These are phyloP conservation scores for Astreopora myriophthalma DNA, from an alignment of 64 coral and sea anemone species.

Conservation along the genomic window DNA sequence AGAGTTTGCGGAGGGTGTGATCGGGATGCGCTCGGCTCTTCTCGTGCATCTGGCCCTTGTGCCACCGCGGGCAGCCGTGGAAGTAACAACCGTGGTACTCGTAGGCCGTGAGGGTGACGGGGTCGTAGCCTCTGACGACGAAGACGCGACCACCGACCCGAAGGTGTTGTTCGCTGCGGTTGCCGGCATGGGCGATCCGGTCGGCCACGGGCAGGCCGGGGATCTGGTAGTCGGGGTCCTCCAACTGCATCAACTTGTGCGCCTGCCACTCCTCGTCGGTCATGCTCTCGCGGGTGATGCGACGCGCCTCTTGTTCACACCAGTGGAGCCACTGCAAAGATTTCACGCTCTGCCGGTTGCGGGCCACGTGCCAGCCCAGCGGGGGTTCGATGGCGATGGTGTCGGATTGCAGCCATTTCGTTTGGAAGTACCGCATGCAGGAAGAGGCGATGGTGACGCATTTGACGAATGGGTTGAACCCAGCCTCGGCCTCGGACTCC, in stretches of 20 bases:
- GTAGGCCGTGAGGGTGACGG: neutral
- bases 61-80: neutral
- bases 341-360: neutral
- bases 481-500: neutral
- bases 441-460: neutral
- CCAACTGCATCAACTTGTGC: no score
- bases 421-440: neutral
- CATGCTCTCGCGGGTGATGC: no score
- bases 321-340: conserved; percentile 8
- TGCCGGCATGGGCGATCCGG: neutral
- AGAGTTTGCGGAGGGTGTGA: neutral
- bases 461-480: neutral
- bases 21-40: no score
- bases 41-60: neutral
- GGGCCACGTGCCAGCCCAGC: neutral
- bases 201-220: no score
- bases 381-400: conserved; percentile 14
- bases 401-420: neutral
- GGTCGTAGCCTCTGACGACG: neutral
- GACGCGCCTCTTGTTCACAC: no score
- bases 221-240: no score
- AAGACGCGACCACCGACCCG: rapidly evolving
- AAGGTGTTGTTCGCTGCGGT: neutral
- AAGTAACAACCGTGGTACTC: conserved; percentile 29
- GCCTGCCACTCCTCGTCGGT: neutral